Conservation (phyloP, 2,113 vertebrate genomes). For the Anseranas semipalmata region DNA sequence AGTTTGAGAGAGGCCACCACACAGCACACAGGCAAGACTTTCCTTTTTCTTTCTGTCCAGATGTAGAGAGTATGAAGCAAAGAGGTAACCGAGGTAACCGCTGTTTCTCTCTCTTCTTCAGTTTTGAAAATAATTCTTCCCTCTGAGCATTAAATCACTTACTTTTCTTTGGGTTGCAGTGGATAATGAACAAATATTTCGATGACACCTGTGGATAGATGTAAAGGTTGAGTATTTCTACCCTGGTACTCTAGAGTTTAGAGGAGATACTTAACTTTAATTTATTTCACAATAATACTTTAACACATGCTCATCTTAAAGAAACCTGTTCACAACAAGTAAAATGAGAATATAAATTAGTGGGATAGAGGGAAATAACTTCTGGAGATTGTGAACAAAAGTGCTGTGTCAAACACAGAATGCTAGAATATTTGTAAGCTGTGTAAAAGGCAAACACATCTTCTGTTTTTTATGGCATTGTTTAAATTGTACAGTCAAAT, state of each 20-base stretch:
- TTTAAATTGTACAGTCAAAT: neutral
- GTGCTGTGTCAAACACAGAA: neutral
- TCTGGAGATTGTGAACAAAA: neutral
- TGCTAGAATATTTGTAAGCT: neutral
- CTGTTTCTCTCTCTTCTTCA: neutral
- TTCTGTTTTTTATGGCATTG: neutral
- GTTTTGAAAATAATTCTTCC: neutral
- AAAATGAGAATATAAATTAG: neutral
- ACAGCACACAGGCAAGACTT: neutral
- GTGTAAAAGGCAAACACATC: neutral
- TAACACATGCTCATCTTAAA: neutral
- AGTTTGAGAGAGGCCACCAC: neutral
- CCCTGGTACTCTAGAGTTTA: neutral
- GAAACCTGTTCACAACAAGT: neutral
- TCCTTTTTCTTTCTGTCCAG: neutral
- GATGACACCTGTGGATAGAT: neutral
- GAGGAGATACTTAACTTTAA: neutral
- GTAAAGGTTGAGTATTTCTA: neutral
- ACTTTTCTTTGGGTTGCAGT: neutral
- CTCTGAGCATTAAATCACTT: neutral
- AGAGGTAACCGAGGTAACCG: accelerated
- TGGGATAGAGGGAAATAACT: neutral
- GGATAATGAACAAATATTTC: neutral
- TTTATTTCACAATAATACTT: neutral
- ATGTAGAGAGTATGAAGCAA: neutral